These are phyloP conservation scores for Phyto melanocephala DNA, from an alignment of 2,888 invertebrate genomes.

Conservation along the genomic window DNA sequence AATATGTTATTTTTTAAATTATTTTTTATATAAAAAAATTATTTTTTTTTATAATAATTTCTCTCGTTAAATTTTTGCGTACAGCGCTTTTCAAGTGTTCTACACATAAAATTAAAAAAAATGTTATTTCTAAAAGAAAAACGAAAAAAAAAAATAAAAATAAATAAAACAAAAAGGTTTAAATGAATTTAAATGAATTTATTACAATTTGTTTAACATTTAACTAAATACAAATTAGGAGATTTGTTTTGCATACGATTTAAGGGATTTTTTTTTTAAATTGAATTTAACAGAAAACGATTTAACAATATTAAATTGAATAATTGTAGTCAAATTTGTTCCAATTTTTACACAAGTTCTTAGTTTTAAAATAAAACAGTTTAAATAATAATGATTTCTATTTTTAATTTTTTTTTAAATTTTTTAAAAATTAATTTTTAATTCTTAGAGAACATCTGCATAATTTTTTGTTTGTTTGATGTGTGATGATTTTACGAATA, in stretches of 20 bases:
- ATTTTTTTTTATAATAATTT: slow-evolving; percentile 31
- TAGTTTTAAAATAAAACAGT: slow-evolving; percentile 27
- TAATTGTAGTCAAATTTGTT: slow-evolving; percentile 55
- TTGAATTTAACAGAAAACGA: slow-evolving; percentile 45
- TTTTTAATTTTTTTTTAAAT: slow-evolving; percentile 20
- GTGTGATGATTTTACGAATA: slow-evolving; percentile 15
- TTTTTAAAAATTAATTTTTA: slow-evolving; percentile 31
- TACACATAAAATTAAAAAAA: slow-evolving; percentile 42
- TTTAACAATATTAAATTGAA: slow-evolving; percentile 38
- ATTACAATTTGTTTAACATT: slow-evolving; percentile 29
- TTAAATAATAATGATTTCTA: slow-evolving; percentile 51
- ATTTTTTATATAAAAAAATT: slow-evolving; percentile 12
- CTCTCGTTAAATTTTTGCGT: slow-evolving; percentile 50
- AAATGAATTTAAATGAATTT: slow-evolving; percentile 11
- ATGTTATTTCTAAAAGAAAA: slow-evolving; percentile 31
- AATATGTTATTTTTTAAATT: slow-evolving; percentile 33
- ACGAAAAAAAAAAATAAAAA: slow-evolving; percentile 32
- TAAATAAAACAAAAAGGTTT: slow-evolving; percentile 42
- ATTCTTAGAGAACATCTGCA: slow-evolving; percentile 66
- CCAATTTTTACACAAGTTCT: neutral
- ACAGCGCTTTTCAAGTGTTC: slow-evolving; percentile 47
- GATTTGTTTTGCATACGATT: neutral
- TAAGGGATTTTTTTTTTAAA: slow-evolving; percentile 15
- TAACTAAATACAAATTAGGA: slow-evolving; percentile 50
- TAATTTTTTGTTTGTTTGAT: slow-evolving; percentile 58